phyloP scores from a whole-genome alignment of 2,113 vertebrate genomes.

The Colinus virginianus region DNA sequence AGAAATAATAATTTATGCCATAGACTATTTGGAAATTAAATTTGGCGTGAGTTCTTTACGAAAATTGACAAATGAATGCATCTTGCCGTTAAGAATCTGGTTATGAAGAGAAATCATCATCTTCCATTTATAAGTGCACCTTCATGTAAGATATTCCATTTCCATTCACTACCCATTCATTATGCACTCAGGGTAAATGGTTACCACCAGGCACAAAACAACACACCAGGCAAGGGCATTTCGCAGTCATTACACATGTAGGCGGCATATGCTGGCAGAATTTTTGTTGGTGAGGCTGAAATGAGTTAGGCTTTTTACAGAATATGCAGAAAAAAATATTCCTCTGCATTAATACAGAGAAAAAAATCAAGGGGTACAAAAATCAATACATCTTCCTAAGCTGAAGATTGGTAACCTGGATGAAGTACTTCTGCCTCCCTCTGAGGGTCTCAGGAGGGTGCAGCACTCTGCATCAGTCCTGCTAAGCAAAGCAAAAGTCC shows the following conservation, averaged over 20 bases:
- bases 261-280: neutral
- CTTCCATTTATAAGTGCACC: neutral
- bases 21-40: neutral
- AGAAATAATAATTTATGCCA: neutral
- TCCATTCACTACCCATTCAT: neutral
- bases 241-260: fast-evolving
- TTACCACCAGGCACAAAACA: neutral
- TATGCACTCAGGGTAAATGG: neutral
- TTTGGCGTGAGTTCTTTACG: neutral
- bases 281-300: neutral
- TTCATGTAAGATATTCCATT: neutral
- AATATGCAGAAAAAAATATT: neutral
- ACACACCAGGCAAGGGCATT: neutral
- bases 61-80: neutral
- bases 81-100: neutral
- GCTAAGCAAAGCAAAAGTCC: neutral
- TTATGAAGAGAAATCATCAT: neutral
- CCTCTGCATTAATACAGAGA: neutral
- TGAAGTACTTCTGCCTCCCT: neutral
- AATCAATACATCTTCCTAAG: neutral
- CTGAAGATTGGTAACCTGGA: neutral
- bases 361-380: neutral
- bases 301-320: neutral
- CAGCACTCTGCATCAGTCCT: neutral
- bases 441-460: neutral